Evolutionary conservation across 2,888 invertebrate genomes (phyloP).

Genomic region (Phortica magna): DNA sequence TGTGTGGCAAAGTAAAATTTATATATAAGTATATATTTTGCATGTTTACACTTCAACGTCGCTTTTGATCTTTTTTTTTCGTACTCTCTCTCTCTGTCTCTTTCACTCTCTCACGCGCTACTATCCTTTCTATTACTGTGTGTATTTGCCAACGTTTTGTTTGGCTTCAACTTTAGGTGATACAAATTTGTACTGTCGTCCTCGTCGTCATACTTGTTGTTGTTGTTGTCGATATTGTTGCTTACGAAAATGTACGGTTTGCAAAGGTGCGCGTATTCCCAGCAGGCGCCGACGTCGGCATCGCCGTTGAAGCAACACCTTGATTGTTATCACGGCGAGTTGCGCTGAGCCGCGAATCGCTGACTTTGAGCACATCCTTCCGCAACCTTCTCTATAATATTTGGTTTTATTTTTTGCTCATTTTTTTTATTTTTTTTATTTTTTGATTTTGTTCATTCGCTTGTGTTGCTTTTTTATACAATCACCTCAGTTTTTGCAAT

Average conservation of each 20-base stretch:
- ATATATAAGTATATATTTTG: conserved; percentile 59
- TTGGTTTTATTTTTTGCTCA: not conserved
- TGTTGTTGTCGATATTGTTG: conserved; percentile 33
- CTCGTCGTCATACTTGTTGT: conserved; percentile 42
- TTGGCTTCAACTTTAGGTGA: too few relatives aligned
- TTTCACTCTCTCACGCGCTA: not conserved
- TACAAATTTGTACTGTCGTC: too few relatives aligned
- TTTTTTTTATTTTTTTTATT: not conserved
- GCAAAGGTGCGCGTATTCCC: conserved; percentile 17
- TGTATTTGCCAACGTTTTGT: too few relatives aligned
- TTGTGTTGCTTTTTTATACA: not conserved
- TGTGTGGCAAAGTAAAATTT: conserved; percentile 49
- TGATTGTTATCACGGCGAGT: conserved; percentile 21
- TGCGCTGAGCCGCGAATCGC: not conserved
- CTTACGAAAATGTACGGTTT: conserved; percentile 34
- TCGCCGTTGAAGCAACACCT: not conserved
- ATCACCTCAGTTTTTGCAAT: not conserved
- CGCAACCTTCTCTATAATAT: not conserved
- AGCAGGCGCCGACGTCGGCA: not conserved
- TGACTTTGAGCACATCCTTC: not conserved
- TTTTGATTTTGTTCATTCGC: not conserved
- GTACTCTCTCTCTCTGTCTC: conserved; percentile 21
- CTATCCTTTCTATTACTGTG: too few relatives aligned
- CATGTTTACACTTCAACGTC: conserved; percentile 58
- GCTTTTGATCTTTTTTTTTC: conserved; percentile 67